Evolutionary conservation across 2,797 vertebrate species (phyloP).

Genomic region (Rhinogobio ventralis): DNA sequence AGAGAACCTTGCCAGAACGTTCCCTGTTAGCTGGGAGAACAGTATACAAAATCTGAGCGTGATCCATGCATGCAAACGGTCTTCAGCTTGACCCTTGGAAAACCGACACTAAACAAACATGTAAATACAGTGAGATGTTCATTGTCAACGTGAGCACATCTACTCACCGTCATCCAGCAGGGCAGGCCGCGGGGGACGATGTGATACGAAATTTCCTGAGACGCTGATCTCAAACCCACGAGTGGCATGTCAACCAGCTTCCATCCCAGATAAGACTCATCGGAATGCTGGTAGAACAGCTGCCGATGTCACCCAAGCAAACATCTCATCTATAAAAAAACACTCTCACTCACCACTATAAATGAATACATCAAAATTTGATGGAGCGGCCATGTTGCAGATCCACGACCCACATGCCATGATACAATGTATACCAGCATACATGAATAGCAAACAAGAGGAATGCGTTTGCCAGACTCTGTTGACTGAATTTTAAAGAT

Average conservation of each 20-base stretch:
- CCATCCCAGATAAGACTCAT: slow-evolving; percentile 54
- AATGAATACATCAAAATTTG: slow-evolving; percentile 81
- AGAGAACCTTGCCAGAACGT: not conserved
- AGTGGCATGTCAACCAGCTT: slow-evolving; percentile 48
- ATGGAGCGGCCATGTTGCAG: slow-evolving; percentile 71
- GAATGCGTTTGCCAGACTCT: slow-evolving; percentile 72
- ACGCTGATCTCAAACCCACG: slow-evolving; percentile 16
- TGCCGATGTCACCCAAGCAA: slow-evolving; percentile 65
- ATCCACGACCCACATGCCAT: slow-evolving; percentile 64
- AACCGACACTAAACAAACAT: slow-evolving; percentile 73
- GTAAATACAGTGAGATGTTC: slow-evolving; percentile 65
- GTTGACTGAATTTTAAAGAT: slow-evolving; percentile 80
- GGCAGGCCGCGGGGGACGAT: slow-evolving; percentile 7
- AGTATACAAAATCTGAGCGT: slow-evolving; percentile 70
- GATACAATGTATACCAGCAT: slow-evolving; percentile 81
- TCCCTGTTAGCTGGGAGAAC: slow-evolving; percentile 16
- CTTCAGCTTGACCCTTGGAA: slow-evolving; percentile 70
- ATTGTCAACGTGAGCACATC: slow-evolving; percentile 63
- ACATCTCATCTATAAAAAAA: slow-evolving; percentile 81
- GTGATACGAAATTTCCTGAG: slow-evolving; percentile 29
- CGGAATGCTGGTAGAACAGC: not conserved
- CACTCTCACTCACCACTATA: slow-evolving; percentile 70
- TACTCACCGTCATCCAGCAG: slow-evolving; percentile 57
- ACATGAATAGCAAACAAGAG: slow-evolving; percentile 80
- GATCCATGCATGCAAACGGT: slow-evolving; percentile 70